A percentile compares a stretch with the other conserved stretches of the same genome.
Conservation (phyloP, 2,797 vertebrate species). For the Lacerta bilineata region DNA sequence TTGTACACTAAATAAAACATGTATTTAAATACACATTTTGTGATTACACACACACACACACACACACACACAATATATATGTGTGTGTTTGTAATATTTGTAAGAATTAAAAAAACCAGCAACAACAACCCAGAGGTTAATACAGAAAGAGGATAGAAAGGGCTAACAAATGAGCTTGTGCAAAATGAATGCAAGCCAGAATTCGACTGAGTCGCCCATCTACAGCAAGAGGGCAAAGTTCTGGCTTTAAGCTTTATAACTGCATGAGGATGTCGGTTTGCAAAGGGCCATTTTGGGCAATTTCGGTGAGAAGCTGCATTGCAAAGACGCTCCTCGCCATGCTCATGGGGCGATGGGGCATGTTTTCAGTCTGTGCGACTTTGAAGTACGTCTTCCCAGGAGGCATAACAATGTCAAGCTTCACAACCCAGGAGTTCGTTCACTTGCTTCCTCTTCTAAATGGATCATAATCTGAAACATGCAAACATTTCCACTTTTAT, state of each 20-base stretch:
- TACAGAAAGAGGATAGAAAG: no score
- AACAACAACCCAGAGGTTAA: no score
- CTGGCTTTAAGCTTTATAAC: slow-evolving; percentile 31
- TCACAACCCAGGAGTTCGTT: slow-evolving; percentile 82
- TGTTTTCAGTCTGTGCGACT: slow-evolving; percentile 79
- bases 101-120: no score
- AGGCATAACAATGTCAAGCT: slow-evolving; percentile 83
- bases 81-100: no score
- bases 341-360: slow-evolving; percentile 49
- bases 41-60: no score
- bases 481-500: slow-evolving; percentile 86
- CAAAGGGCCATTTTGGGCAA: slow-evolving; percentile 28
- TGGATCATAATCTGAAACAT: slow-evolving; percentile 86
- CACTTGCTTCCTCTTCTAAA: slow-evolving; percentile 84
- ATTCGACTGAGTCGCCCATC: no score
- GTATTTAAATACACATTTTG: no score
- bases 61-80: no score
- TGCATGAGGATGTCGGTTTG: rapidly evolving
- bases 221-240: slow-evolving; percentile 33
- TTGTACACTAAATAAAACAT: no score
- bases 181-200: no score
- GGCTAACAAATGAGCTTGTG: no score
- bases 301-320: slow-evolving; percentile 46
- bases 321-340: slow-evolving; percentile 55
- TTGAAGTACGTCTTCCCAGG: slow-evolving; percentile 80